phyloP scores from a whole-genome alignment of 2,888 invertebrate genomes.

The Drosophila flavopinicola region DNA sequence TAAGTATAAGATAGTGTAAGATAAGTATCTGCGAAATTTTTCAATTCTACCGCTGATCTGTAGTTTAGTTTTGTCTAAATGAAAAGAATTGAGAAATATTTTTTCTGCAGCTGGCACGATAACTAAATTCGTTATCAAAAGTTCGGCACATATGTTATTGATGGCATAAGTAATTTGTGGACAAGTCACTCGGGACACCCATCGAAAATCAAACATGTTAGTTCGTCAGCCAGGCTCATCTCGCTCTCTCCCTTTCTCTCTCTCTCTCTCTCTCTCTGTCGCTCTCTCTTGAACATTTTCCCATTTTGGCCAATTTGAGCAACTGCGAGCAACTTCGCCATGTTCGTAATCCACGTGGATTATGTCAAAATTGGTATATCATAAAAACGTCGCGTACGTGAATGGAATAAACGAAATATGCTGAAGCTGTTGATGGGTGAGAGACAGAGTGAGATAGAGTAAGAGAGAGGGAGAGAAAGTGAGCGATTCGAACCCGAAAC shows the following conservation, averaged over 20 bases:
- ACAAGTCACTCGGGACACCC: constrained; percentile 16
- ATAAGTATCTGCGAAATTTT: too few relatives aligned
- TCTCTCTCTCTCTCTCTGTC: background rate
- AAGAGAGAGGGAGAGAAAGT: background rate
- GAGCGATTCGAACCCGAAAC: constrained; percentile 34
- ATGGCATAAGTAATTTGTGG: constrained; percentile 14
- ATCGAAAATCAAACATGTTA: constrained; percentile 31
- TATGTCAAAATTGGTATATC: constrained; percentile 83
- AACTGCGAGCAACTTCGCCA: constrained; percentile 40
- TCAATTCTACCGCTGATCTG: too few relatives aligned
- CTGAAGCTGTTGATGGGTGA: constrained; percentile 8
- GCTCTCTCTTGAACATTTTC: constrained; percentile 8
- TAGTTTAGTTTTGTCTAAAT: too few relatives aligned
- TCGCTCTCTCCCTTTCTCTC: background rate
- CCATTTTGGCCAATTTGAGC: constrained; percentile 53
- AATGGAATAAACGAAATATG: constrained; percentile 52
- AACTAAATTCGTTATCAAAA: background rate
- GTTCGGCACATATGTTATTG: constrained; percentile 16
- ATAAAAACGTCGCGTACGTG: constrained; percentile 82
- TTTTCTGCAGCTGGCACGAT: too few relatives aligned
- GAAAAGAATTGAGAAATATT: too few relatives aligned
- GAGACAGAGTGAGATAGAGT: background rate
- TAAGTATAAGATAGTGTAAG: too few relatives aligned
- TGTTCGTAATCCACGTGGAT: constrained; percentile 79
- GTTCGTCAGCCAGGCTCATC: background rate